Evolutionary conservation across 1,140 invertebrate species (phyloP).

Genomic region (Coboldia fuscipes): DNA sequence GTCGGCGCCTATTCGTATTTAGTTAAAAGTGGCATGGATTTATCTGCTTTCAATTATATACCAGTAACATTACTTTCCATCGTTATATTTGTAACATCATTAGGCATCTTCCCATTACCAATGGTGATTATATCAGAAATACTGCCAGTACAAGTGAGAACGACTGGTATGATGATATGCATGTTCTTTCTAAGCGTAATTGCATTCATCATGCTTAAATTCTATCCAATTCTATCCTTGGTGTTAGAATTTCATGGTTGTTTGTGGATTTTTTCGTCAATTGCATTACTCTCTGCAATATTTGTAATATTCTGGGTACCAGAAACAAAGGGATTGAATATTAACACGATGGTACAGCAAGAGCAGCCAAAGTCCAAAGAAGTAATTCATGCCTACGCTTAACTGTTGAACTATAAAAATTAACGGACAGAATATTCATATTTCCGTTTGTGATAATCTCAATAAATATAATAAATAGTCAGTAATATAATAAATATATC

Average conservation of each 20-base stretch:
- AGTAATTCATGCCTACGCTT: no score
- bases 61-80: background rate
- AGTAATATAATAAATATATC: no score
- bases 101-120: conserved; percentile 1
- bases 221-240: background rate
- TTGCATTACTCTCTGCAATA: background rate
- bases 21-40: background rate
- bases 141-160: background rate
- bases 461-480: no score
- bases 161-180: background rate
- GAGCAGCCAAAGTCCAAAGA: no score
- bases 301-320: background rate
- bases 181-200: background rate
- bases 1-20: conserved; percentile 3
- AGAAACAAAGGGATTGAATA: background rate
- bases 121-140: conserved; percentile 2
- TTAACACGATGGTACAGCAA: no score
- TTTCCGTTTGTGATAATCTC: no score
- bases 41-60: conserved; percentile 1
- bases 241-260: background rate
- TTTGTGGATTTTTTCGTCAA: background rate
- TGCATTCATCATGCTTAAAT: background rate
- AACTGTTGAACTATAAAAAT: no score
- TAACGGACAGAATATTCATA: no score
- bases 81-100: background rate